These are phyloP conservation scores for Caenorhabditis sp. DNA, from an alignment of 2,888 invertebrate species.

Conservation along the genomic window DNA sequence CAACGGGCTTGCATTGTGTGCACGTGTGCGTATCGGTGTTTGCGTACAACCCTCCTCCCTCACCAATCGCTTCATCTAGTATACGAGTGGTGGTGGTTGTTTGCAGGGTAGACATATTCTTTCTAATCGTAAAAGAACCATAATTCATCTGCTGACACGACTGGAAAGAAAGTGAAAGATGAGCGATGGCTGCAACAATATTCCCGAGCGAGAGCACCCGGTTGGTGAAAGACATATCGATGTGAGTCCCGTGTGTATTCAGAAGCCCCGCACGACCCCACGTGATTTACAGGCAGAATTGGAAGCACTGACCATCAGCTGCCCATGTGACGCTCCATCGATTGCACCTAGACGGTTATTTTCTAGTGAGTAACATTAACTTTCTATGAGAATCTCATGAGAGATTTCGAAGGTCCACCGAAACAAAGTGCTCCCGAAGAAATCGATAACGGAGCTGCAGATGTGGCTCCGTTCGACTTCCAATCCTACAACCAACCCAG, in stretches of 20 bases:
- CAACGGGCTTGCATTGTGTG: background rate
- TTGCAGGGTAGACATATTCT: constrained; percentile 44
- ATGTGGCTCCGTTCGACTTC: constrained; percentile 41
- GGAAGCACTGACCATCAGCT: constrained; percentile 29
- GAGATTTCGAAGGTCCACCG: constrained; percentile 24
- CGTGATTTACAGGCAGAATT: constrained; percentile 27
- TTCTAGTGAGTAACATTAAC: constrained; percentile 24
- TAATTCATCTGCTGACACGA: constrained; percentile 6
- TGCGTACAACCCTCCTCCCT: constrained; percentile 15
- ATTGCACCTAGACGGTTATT: constrained; percentile 33
- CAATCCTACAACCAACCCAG: constrained; percentile 40
- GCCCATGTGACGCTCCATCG: constrained; percentile 37
- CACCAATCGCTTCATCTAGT: constrained; percentile 40
- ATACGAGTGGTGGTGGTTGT: constrained; percentile 53
- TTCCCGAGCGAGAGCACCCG: constrained; percentile 40
- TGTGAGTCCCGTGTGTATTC: constrained; percentile 29
- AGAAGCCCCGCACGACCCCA: background rate
- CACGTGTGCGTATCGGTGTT: constrained; percentile 32
- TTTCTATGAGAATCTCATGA: background rate
- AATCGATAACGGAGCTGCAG: constrained; percentile 56
- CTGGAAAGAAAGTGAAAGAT: background rate
- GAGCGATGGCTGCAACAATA: constrained; percentile 10
- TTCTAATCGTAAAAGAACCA: constrained; percentile 36
- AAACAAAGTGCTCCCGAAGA: constrained; percentile 25
- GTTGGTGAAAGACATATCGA: constrained; percentile 28